A percentile compares a stretch with the other conserved stretches of the same genome.
Conservation (phyloP, 2,113 vertebrate species). For the Tupaia tana region DNA sequence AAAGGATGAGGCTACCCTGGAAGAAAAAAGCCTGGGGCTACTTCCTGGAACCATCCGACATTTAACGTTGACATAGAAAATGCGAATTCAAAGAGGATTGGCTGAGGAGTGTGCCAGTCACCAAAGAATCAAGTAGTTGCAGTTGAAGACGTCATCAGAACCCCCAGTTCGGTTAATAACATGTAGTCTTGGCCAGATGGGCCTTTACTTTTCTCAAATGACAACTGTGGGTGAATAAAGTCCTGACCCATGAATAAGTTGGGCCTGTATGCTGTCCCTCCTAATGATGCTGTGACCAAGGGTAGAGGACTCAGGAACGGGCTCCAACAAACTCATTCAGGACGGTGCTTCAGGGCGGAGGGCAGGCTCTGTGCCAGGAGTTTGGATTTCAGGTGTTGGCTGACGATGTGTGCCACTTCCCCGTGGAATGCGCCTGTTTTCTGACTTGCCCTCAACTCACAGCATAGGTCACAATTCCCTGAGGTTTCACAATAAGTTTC, state of each 20-base stretch:
- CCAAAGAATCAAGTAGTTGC: not conserved
- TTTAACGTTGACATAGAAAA: not conserved
- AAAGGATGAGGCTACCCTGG: not conserved
- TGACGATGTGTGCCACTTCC: conserved; percentile 25
- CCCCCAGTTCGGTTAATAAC: not conserved
- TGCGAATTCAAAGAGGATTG: not conserved
- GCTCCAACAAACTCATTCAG: not conserved
- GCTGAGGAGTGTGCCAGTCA: not conserved
- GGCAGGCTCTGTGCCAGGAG: not conserved
- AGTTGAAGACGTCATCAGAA: not conserved
- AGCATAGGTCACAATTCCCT: not conserved
- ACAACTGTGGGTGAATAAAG: not conserved
- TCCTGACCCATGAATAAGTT: not conserved
- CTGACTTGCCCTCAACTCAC: not conserved
- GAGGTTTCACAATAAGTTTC: not conserved
- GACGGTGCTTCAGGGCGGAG: not conserved
- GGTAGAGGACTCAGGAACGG: not conserved
- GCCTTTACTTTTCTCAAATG: not conserved
- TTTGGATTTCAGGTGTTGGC: conserved; percentile 11
- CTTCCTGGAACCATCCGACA: not conserved
- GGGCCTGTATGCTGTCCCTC: not conserved
- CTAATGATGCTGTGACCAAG: not conserved
- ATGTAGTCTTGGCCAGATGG: not conserved
- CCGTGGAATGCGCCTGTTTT: not conserved
- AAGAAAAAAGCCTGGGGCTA: not conserved